Evolutionary conservation across 2,797 vertebrate species (phyloP), one percentile per base, ranked within the genome.

Genomic region (Rhadinocentrus ornatus): DNA sequence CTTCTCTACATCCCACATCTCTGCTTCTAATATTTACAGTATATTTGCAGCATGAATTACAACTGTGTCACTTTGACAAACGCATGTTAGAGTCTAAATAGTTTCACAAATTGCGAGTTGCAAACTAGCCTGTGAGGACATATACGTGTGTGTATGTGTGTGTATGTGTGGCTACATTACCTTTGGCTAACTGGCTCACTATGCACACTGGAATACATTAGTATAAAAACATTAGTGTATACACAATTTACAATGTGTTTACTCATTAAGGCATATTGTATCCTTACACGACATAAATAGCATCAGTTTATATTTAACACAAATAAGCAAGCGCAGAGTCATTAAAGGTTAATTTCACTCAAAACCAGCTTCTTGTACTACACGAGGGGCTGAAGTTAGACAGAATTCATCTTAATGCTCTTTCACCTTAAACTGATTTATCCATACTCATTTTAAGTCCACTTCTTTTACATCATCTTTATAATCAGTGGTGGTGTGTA

Each of bases 241-340:
- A 87, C 61, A 88, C 54, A 70, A 75, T 82, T 78, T 88, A 90
- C 89, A 92, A 79, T 83, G 84, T 85, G 82, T 89, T 80, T 71
- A 68, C 70, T 82, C 73, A 32, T 93, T 94, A 94, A 93, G 93
- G 92, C 92, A 91, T 86, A 91, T 80, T 66, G 87, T 77, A 86
- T 82, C 85, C 83, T 86, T 82, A 89, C 78, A 88, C 84, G 70
- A 88, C 86, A 88, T 81, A 80, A 82, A 86, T 86, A 89, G 80
- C 75, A 80, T 86, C 66, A 78, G 82, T 87, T 75, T 83, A 86
- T 71, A 89, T 83, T 82, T 80, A 10, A 79, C 74, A 88, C 77
- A 86, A 61, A 65, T 20, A 24, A 62, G 63, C 60, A 56, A 54
- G 64, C 26, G 73, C 55, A 59, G 66, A 10, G 46, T 81, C 64